Evolutionary conservation across 2,113 vertebrate species (phyloP).

Genomic region (Catharus bicknelli): DNA sequence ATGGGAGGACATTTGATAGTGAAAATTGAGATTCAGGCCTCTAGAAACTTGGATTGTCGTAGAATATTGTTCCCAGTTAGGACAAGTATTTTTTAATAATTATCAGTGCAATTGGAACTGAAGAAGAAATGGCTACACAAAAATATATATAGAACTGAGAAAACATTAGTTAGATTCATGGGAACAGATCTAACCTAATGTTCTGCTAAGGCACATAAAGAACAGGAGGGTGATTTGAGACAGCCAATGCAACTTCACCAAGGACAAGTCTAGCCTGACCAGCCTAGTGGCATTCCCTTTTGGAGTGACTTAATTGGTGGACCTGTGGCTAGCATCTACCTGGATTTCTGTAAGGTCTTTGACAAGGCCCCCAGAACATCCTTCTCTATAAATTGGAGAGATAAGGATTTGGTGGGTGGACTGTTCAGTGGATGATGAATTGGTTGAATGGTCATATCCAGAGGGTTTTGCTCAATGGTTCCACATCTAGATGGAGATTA

Average conservation of each 20-base stretch:
- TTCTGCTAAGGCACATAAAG: accelerated
- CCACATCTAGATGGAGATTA: neutral
- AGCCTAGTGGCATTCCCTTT: neutral
- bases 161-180: neutral
- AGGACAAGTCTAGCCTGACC: neutral
- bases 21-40: neutral
- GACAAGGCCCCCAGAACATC: neutral
- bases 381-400: neutral
- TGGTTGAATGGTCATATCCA: neutral
- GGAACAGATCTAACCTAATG: neutral
- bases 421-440: neutral
- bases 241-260: neutral
- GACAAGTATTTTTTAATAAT: neutral
- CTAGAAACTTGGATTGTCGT: neutral
- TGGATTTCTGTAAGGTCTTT: neutral
- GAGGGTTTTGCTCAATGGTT: neutral
- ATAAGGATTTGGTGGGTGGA: neutral
- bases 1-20: neutral
- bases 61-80: neutral
- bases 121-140: neutral
- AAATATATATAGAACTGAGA: neutral
- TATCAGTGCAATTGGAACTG: neutral
- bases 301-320: too few relatives aligned
- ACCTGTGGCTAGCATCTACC: neutral
- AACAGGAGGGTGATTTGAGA: neutral